phyloP scores from a whole-genome alignment of 53 echinoderm and acorn worm genomes.

The Hippasteria phrygiana region DNA sequence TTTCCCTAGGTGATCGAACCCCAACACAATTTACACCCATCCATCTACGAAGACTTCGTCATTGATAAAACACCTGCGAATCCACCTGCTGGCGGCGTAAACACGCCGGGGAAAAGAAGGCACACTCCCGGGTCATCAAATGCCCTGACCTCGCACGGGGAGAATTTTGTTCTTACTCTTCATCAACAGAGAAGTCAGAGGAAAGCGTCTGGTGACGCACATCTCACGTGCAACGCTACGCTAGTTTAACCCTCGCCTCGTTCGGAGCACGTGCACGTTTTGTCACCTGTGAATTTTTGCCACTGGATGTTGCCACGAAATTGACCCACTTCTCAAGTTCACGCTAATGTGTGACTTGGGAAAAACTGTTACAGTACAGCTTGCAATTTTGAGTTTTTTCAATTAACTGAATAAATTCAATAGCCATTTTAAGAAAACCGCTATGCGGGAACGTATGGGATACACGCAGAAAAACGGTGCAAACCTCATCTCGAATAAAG shows the following conservation, averaged over 20 bases:
- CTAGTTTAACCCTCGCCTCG: background rate
- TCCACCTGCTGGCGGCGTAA: constrained; percentile 48
- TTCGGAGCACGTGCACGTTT: constrained; percentile 11
- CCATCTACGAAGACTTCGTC: background rate
- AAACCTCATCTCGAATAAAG: no score
- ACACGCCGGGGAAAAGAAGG: background rate
- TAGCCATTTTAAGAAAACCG: no score
- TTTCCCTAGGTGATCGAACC: background rate
- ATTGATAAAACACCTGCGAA: constrained; percentile 44
- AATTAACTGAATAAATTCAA: no score
- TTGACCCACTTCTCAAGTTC: constrained; percentile 6
- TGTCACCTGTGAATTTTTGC: constrained; percentile 28
- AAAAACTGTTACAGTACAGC: no score
- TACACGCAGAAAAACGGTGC: no score
- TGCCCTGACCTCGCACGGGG: background rate
- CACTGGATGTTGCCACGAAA: background rate
- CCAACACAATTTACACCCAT: constrained; percentile 21
- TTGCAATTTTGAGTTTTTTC: no score
- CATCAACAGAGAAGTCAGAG: background rate
- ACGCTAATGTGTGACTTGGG: background rate
- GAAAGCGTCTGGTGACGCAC: constrained; percentile 1
- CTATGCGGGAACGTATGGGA: no score
- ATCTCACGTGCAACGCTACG: background rate
- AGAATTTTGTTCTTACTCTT: no score
- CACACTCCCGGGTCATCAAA: background rate